phyloP scores from a whole-genome alignment of 2,797 vertebrate species.

The Lithobates pipiens region DNA sequence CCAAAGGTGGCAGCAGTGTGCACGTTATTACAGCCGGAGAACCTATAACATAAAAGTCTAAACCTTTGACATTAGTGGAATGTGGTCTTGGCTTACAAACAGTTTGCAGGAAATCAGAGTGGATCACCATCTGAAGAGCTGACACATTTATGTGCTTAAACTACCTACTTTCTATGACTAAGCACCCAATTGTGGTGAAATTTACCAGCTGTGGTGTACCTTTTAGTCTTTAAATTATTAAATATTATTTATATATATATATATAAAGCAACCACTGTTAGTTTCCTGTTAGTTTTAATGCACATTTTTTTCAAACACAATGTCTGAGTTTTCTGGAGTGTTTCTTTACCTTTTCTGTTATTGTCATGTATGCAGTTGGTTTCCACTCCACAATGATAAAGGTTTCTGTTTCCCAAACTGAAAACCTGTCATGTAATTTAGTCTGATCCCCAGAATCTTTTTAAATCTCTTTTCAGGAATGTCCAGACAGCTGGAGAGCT shows the following conservation, averaged over 20 bases:
- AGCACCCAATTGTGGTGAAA: too few relatives aligned
- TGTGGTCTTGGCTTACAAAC: background rate
- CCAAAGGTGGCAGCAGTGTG: constrained; percentile 50
- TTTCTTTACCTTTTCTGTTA: background rate
- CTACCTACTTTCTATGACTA: too few relatives aligned
- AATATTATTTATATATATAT: too few relatives aligned
- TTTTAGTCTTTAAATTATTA: too few relatives aligned
- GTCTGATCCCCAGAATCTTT: constrained; percentile 40
- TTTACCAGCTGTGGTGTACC: too few relatives aligned
- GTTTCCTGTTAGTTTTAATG: too few relatives aligned
- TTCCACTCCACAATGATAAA: background rate
- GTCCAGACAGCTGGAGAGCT: constrained; percentile 49
- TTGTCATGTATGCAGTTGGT: background rate
- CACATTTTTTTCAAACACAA: too few relatives aligned
- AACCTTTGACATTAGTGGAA: background rate
- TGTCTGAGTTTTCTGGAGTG: background rate
- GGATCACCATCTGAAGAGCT: background rate
- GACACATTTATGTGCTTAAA: background rate
- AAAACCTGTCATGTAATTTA: constrained; percentile 41
- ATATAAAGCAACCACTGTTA: too few relatives aligned
- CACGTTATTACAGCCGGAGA: background rate
- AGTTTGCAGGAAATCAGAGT: background rate
- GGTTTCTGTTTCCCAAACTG: constrained; percentile 8
- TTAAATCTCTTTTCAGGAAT: constrained; percentile 49
- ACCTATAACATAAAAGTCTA: too few relatives aligned